Conservation (phyloP, 1,140 invertebrate species). For the Chironomus striatipennis region DNA sequence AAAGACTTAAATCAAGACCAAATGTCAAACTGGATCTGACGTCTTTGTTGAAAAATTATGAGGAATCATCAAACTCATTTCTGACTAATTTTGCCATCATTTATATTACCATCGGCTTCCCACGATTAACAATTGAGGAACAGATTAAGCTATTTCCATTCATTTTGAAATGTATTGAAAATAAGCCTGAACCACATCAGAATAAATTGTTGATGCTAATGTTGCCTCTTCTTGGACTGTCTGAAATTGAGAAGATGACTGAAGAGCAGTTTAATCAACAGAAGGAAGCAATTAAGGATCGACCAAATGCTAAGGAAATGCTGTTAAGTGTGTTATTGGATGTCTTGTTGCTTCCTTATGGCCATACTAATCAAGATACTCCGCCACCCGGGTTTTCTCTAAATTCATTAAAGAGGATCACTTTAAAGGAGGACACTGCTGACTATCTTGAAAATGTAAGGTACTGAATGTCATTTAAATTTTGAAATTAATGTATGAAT, state of each 20-base stretch:
- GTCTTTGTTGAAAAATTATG: conserved; percentile 69
- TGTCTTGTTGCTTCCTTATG: conserved; percentile 76
- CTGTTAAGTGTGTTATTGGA: conserved; percentile 69
- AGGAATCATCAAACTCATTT: conserved; percentile 45
- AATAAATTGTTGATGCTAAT: conserved; percentile 77
- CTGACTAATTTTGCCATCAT: conserved; percentile 89
- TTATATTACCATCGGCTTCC: conserved; percentile 87
- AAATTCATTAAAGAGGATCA: conserved; percentile 68
- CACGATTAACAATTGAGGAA: conserved; percentile 62
- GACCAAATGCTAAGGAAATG: conserved; percentile 43
- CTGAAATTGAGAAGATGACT: conserved; percentile 53
- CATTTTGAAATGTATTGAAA: conserved; percentile 68
- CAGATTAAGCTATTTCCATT: conserved; percentile 67
- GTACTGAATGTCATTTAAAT: conserved; percentile 11
- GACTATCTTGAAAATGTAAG: conserved; percentile 70
- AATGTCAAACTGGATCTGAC: conserved; percentile 83
- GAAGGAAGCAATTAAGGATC: conserved; percentile 50
- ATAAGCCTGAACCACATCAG: conserved; percentile 75
- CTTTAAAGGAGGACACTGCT: conserved; percentile 60
- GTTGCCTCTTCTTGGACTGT: conserved; percentile 65
- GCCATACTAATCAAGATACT: conserved; percentile 56
- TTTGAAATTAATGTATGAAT: conserved; percentile 25
- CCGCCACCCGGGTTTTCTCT: conserved; percentile 75
- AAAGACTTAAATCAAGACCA: conserved; percentile 73
- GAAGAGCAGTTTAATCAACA: too few species aligned